phyloP scores from a whole-genome alignment of 2,888 invertebrate species.

The Nephrocerus scutellatus region DNA sequence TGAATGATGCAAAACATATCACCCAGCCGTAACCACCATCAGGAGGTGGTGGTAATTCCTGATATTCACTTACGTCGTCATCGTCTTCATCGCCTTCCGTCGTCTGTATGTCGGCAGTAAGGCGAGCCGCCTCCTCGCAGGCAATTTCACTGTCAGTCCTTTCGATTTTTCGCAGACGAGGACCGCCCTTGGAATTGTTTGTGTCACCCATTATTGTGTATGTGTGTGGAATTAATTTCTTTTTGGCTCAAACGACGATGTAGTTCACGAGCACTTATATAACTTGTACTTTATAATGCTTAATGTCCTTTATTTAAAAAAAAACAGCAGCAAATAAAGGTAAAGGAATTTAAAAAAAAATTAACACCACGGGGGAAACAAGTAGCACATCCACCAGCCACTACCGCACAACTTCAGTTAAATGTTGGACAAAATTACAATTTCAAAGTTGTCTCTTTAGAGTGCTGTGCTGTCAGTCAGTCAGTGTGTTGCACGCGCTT shows the following conservation, averaged over 20 bases:
- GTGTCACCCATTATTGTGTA: conserved; percentile 32
- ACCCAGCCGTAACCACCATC: conserved; percentile 91
- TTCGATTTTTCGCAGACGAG: conserved; percentile 49
- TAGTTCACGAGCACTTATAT: no score
- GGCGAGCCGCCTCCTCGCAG: conserved; percentile 73
- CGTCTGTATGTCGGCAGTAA: conserved; percentile 58
- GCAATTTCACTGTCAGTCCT: conserved; percentile 79
- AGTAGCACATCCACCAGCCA: no score
- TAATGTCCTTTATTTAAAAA: no score
- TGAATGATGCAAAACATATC: conserved; percentile 91
- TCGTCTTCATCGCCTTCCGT: conserved; percentile 57
- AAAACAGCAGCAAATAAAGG: no score
- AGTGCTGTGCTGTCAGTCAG: no score
- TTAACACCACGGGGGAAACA: background rate
- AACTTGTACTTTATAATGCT: no score
- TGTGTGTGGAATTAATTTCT: conserved; percentile 14
- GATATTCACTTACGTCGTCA: conserved; percentile 61
- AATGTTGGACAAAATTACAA: no score
- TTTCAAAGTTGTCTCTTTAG: no score
- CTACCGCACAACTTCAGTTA: no score
- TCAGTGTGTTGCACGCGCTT: no score
- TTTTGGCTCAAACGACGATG: conserved; percentile 1
- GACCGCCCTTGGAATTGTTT: conserved; percentile 28
- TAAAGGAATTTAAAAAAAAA: background rate
- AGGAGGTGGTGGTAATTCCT: conserved; percentile 77